Conservation (phyloP, 1,140 invertebrate species). For the Heliconius melpomene region DNA sequence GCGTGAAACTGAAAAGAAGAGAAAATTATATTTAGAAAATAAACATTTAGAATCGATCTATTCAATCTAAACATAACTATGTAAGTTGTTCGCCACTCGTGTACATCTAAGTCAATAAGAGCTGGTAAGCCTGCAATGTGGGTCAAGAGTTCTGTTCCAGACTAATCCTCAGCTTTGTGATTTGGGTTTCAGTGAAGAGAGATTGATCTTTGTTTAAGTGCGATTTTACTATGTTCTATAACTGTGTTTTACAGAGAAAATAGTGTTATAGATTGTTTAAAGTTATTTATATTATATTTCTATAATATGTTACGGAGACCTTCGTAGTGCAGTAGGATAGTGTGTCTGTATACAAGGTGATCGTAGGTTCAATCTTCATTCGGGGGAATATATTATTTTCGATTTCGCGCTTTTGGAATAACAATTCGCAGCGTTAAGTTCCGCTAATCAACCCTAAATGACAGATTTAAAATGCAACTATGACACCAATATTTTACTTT, state of each 20-base stretch:
- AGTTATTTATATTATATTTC: background rate
- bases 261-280: background rate
- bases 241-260: background rate
- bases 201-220: slow-evolving; percentile 11
- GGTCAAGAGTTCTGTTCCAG: slow-evolving; percentile 22
- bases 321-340: no score
- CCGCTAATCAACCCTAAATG: no score
- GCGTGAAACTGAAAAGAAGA: background rate
- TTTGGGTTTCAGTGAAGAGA: slow-evolving; percentile 11
- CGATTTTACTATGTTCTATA: background rate
- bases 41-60: background rate
- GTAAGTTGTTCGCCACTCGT: background rate
- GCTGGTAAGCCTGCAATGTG: slow-evolving; percentile 21
- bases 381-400: no score
- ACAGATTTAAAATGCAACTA: no score
- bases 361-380: no score
- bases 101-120: slow-evolving; percentile 20
- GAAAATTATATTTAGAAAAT: no score
- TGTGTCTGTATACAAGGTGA: no score
- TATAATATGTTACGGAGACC: background rate
- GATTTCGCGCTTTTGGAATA: no score
- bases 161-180: slow-evolving; percentile 22
- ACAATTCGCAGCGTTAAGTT: no score
- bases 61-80: background rate
- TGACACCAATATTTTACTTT: no score